Percentiles rank a stretch among this genome's conserved stretches.
Evolutionary conservation across 35 echinoderm and acorn worm species (phyloP).

Genomic region (Ophiothrix spiculata): DNA sequence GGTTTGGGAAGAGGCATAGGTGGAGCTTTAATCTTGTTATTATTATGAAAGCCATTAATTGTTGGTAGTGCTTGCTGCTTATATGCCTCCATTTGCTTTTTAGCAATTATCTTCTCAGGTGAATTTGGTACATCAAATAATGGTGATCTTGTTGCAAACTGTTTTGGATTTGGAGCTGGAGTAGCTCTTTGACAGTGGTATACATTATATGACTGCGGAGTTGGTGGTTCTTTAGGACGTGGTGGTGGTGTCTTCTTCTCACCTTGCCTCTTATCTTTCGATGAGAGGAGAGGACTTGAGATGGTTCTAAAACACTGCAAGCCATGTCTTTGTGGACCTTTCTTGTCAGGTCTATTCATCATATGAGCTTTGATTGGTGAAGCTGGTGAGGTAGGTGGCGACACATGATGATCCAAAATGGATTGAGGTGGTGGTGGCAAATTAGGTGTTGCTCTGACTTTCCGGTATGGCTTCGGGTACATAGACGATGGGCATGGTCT

Average conservation of each 20-base stretch:
- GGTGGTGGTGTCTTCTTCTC: not conserved
- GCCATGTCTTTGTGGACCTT: not conserved
- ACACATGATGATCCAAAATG: not conserved
- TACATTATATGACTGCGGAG: not conserved
- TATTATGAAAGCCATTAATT: not conserved
- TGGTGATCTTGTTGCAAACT: not conserved
- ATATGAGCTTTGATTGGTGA: not conserved
- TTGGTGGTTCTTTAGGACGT: not conserved
- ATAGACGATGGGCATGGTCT: not conserved
- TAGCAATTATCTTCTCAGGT: not conserved
- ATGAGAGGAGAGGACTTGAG: not conserved
- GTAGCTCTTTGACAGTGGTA: not conserved
- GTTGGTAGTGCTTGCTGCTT: not conserved
- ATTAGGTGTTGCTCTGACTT: not conserved
- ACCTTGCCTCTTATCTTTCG: not conserved
- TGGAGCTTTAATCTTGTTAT: not conserved
- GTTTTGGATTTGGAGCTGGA: not conserved
- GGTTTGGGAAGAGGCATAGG: not conserved
- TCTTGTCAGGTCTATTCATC: not conserved
- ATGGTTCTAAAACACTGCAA: not conserved
- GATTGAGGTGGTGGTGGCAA: not conserved
- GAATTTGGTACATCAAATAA: conserved; percentile 6
- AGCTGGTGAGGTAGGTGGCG: not conserved
- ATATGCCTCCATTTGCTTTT: not conserved
- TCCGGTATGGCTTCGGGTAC: not conserved